Base-by-base conservation (phyloP, 1,140 invertebrate genomes). In the Macrobrachium nipponense region DNA sequence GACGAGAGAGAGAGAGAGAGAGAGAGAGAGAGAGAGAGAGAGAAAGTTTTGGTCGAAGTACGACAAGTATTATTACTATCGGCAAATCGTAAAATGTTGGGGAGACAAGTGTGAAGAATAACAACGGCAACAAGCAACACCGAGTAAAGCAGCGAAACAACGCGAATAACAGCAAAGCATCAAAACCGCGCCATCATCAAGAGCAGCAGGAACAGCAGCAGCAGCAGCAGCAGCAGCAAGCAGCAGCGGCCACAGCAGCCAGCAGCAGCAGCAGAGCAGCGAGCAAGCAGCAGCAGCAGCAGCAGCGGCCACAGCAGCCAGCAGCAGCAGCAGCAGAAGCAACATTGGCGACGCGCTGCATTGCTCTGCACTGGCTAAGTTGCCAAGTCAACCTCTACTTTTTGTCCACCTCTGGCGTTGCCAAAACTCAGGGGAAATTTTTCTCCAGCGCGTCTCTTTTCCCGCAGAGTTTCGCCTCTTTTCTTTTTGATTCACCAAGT, bases 341-440 rank as follows among this genome's bases (percentile, higher is more conserved):
- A 60, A 11, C n/a, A 7, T 43, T 23, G 76, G 59, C 59, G 76
- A 62, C 59, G n/a, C 76, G 59, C 76, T 79, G 76, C 76, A 79
- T 79, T 79, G 76, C 76, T 62, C 44, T 36, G 60, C 76, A 79
- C 76, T 79, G 60, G 76, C 59, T 60, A 79, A 79, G 59, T 79
- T 62, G 59, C 76, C 76, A 79, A 79, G 59, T 62, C 76, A 79
- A 79, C 76, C 76, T 36, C 76, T 61, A 62, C n/a, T 79, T 79
- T 79, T 79, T 79, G 76, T 62, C 76, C n/a, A 12, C 59, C n/a
- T 51, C 60, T 18, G 20, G 27, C 76, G 76, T 60, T 79, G 76
- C 76, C 76, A 79, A 60, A 79, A 23, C 76, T 79, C 76, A 27
- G 62, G 59, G 62, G 20, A 27, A 62, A 79, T 79, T 79, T 79